Conservation (phyloP, 2,797 vertebrate genomes). For the Picus viridis region DNA sequence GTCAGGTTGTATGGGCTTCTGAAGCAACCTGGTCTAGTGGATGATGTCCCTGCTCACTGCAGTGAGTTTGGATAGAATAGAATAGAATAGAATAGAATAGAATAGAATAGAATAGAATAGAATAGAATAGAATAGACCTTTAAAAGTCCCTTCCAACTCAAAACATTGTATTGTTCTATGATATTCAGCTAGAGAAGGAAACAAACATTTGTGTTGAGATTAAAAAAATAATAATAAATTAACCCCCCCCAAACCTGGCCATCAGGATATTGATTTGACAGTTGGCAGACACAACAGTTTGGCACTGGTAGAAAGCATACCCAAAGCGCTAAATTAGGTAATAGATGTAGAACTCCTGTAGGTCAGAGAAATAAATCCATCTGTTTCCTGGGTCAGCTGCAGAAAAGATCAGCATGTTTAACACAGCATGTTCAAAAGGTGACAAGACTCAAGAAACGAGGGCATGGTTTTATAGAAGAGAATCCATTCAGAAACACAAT, state of each 20-base stretch:
- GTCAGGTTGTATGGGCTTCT: background rate
- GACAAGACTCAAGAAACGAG: background rate
- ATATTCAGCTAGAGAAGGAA: background rate
- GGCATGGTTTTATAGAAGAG: background rate
- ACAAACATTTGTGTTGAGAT: background rate
- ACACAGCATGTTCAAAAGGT: background rate
- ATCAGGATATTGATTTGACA: background rate
- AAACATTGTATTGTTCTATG: background rate
- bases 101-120: too few species aligned
- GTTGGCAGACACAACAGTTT: background rate
- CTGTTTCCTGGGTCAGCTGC: background rate
- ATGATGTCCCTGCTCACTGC: background rate
- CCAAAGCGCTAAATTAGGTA: background rate
- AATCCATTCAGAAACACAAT: background rate
- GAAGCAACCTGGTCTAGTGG: background rate
- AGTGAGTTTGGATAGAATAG: background rate
- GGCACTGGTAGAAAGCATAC: background rate
- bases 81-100: too few species aligned
- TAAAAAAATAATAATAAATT: background rate
- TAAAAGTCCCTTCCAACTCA: background rate
- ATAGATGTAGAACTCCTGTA: background rate
- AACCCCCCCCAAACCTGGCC: rapidly evolving
- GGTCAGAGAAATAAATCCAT: background rate
- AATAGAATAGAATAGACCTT: too few species aligned
- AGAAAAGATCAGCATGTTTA: background rate